Evolutionary conservation across 2,888 invertebrate species (phyloP), one percentile per base, ranked within the genome.

Genomic region (Clistopyga incitator): DNA sequence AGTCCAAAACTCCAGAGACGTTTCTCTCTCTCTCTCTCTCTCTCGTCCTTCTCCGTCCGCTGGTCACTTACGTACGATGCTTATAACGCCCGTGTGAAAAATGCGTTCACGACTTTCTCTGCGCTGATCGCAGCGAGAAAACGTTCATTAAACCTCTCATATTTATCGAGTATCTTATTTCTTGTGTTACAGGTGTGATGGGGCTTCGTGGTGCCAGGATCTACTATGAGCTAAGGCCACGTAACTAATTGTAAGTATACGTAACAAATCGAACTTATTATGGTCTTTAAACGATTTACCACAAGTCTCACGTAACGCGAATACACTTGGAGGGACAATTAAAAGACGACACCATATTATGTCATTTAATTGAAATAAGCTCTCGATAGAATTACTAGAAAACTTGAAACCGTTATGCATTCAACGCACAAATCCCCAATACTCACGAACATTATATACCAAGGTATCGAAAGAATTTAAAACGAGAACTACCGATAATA

Each of bases 201-300:
- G 89, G 89, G 89, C 85, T 86, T 87, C 88, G 89, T 87, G 89
- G 90, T 89, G 89, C 87, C 89, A 88, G 88, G 86, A 89, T 89
- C 85, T 89, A 92, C 90, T 90, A 92, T 92, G 93, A 92, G 92
- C 88, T 92, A 91, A 92, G 91, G 89, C 89, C 89, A 88, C 89
- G 90, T 88, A 89, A 92, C 89, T 92, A 92, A 92, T 89, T 89
- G 92, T 92, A 84, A 92, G 92, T 92, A 89, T 52, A 71, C 15
- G 15, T 23, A n/a, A 77, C 70, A 42, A 64, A 50, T 47, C 1
- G 3, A 29, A 61, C n/a, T 56, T 45, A 29, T 29, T 18, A 45
- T 20, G 18, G n/a, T 59, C 20, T 59, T 23, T 23, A 11, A 11
- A 25, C 23, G 6, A 6, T 47, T 29, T 59, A 4, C 20, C 18